Conservation (phyloP, 2,113 vertebrate genomes). For the Smithornis capensis region DNA sequence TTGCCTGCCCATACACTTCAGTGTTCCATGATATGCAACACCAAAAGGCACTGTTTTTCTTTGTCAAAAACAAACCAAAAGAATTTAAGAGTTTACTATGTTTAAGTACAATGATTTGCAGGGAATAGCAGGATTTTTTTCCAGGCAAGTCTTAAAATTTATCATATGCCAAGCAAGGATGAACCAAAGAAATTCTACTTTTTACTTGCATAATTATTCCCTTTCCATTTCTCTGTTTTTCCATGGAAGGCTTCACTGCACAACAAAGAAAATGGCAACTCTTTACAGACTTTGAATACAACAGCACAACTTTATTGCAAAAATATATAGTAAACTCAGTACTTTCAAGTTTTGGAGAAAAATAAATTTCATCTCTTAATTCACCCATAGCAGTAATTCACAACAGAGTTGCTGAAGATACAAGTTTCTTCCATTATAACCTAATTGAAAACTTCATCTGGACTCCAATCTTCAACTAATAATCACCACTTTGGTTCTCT, state of each 20-base stretch:
- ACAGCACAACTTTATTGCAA: slow-evolving; percentile 64
- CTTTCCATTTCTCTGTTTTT: slow-evolving; percentile 51
- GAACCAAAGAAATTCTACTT: slow-evolving; percentile 46
- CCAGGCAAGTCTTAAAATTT: slow-evolving; percentile 51
- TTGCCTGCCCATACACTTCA: slow-evolving; percentile 67
- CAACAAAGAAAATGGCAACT: slow-evolving; percentile 64
- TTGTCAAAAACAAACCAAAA: slow-evolving; percentile 16
- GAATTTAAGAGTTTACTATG: slow-evolving; percentile 45
- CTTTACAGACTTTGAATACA: slow-evolving; percentile 56
- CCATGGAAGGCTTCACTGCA: slow-evolving; percentile 39
- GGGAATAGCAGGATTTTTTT: slow-evolving; percentile 63
- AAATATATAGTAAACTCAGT: slow-evolving; percentile 59
- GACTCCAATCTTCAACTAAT: slow-evolving; percentile 63
- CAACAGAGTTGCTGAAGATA: slow-evolving; percentile 48
- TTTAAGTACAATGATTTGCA: slow-evolving; percentile 73
- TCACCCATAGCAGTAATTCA: slow-evolving; percentile 52
- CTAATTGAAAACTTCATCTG: slow-evolving; percentile 61
- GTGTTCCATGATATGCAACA: slow-evolving; percentile 72
- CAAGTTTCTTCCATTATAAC: slow-evolving; percentile 23
- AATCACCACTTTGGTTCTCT: slow-evolving; percentile 55
- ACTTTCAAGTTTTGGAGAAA: slow-evolving; percentile 55
- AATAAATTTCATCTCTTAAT: slow-evolving; percentile 64
- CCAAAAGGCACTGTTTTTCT: slow-evolving; percentile 71
- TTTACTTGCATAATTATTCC: slow-evolving; percentile 21
- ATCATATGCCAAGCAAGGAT: slow-evolving; percentile 41